Evolutionary conservation across 2,113 vertebrate genomes (phyloP).

Genomic region (Elachura formosa): DNA sequence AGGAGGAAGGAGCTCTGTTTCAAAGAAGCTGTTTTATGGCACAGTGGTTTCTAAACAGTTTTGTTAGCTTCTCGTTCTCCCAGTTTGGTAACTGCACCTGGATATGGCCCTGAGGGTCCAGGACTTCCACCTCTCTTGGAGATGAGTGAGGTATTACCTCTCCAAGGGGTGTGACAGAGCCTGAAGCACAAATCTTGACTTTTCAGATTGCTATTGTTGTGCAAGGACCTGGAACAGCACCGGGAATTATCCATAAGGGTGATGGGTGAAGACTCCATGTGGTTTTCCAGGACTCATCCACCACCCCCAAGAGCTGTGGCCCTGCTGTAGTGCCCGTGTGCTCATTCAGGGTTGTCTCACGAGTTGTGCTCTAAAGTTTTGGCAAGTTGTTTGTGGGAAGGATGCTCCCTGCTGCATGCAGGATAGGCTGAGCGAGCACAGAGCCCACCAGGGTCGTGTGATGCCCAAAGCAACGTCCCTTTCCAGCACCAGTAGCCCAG

Average conservation of each 20-base stretch:
- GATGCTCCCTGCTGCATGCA: not conserved
- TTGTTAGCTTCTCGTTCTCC: not conserved
- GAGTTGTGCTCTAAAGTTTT: not conserved
- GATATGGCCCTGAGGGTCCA: not conserved
- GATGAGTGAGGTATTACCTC: not conserved
- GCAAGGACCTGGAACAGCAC: not conserved
- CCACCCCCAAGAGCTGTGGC: not conserved
- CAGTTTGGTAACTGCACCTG: not conserved
- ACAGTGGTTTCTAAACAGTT: not conserved
- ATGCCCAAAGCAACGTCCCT: accelerated
- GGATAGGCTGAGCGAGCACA: not conserved
- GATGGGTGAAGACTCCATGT: not conserved
- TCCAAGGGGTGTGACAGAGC: not conserved
- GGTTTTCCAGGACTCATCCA: not conserved
- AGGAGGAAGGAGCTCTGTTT: not conserved
- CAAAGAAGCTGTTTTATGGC: not conserved
- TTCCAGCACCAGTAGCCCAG: not conserved
- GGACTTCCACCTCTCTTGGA: not conserved
- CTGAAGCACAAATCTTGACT: not conserved
- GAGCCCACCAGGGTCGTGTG: accelerated
- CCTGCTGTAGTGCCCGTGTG: accelerated
- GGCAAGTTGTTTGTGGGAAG: not conserved
- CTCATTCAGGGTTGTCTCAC: not conserved
- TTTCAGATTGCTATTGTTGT: not conserved
- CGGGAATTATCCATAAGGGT: not conserved